phyloP scores from a whole-genome alignment of 2,797 vertebrate genomes.

The Sorex maritimensis region DNA sequence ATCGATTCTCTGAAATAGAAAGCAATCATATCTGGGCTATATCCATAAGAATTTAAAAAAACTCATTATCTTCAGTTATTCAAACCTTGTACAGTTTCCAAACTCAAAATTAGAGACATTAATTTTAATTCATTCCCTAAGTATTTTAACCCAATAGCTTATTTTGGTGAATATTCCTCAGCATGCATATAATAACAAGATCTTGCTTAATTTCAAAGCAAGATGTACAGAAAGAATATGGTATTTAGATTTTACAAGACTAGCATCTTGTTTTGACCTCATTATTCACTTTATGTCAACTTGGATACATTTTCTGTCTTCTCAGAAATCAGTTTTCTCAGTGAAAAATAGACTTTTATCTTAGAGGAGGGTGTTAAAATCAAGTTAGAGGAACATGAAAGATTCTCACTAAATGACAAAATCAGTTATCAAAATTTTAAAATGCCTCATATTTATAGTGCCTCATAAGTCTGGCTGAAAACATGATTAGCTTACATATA shows the following conservation, averaged over 20 bases:
- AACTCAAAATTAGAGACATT: slow-evolving; percentile 42
- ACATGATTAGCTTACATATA: neutral
- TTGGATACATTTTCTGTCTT: neutral
- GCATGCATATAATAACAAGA: neutral
- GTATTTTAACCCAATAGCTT: neutral
- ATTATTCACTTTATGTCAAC: neutral
- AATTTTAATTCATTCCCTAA: neutral
- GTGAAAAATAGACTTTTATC: slow-evolving; percentile 24
- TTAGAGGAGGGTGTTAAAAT: neutral
- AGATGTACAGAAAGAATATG: neutral
- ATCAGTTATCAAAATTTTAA: neutral
- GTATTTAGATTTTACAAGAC: neutral
- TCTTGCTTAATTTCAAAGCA: neutral
- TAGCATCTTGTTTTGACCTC: neutral
- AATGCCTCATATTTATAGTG: neutral
- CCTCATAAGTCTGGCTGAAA: neutral
- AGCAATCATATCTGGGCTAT: neutral
- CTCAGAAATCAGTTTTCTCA: neutral
- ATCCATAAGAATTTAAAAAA: slow-evolving; percentile 30
- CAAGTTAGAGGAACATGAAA: neutral
- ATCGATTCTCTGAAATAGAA: slow-evolving; percentile 20
- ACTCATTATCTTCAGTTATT: neutral
- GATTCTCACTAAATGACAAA: slow-evolving; percentile 24
- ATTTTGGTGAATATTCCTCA: slow-evolving; percentile 14
- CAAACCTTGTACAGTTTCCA: neutral